Conservation (phyloP, 2,797 vertebrate species). For the Clamator glandarius region DNA sequence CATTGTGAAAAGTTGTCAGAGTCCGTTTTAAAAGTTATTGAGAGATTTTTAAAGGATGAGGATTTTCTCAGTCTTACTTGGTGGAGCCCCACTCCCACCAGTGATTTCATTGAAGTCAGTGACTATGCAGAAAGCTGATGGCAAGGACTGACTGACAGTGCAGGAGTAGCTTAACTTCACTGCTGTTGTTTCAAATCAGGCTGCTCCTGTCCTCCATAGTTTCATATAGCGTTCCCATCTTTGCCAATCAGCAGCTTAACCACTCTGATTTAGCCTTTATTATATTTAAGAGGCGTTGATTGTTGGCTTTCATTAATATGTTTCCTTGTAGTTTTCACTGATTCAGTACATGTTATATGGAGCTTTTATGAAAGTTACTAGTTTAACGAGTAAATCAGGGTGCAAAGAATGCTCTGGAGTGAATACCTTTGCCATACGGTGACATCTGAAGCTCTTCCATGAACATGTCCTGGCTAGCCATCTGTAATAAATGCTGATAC, state of each 20-base stretch:
- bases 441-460: neutral
- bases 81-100: accelerated
- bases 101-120: neutral
- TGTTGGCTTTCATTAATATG: neutral
- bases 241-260: neutral
- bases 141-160: neutral
- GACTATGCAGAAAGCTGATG: neutral
- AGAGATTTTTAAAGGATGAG: neutral
- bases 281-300: neutral
- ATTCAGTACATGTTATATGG: neutral
- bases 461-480: neutral
- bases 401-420: neutral
- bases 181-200: neutral
- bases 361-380: neutral
- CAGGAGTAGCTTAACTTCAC: neutral
- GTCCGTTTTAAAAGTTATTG: neutral
- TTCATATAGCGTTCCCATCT: neutral
- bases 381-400: neutral
- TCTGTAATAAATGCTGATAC: neutral
- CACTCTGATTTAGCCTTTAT: neutral
- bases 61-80: neutral
- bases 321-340: neutral
- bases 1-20: neutral
- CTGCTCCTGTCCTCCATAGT: neutral
- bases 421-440: neutral